Conservation (phyloP, 2,888 invertebrate species). For the Conops quadrifasciatus region DNA sequence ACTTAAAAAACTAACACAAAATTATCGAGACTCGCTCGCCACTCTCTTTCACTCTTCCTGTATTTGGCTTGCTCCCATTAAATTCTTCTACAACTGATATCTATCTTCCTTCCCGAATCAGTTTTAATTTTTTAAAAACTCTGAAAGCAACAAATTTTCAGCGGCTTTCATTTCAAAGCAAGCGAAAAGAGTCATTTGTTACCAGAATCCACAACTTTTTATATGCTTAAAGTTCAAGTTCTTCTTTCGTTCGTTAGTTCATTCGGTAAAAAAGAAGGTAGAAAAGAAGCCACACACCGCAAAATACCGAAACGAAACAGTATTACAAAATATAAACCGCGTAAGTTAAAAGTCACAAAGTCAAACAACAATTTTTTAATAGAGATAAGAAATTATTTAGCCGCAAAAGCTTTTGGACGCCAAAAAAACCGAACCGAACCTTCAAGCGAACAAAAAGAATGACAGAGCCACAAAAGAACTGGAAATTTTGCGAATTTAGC, state of each 20-base stretch:
- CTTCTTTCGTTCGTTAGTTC: background rate
- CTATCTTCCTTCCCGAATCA: background rate
- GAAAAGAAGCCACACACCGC: background rate
- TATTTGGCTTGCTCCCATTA: background rate
- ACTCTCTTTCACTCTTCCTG: background rate
- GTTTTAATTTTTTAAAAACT: slow-evolving; percentile 5
- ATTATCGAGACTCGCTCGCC: background rate
- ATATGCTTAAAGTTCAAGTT: slow-evolving; percentile 1
- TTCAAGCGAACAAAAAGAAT: no score
- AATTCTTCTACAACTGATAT: background rate
- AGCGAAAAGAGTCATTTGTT: slow-evolving; percentile 18
- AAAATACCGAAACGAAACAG: slow-evolving; percentile 19
- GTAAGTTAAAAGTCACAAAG: background rate
- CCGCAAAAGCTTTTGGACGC: background rate
- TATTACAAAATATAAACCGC: background rate
- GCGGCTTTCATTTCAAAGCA: slow-evolving; percentile 10
- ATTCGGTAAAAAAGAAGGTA: background rate
- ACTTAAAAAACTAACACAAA: background rate
- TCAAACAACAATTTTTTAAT: slow-evolving; percentile 3
- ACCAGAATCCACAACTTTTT: background rate
- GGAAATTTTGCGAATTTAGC: no score
- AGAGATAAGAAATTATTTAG: slow-evolving; percentile 20
- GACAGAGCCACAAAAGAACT: no score
- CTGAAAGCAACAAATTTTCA: background rate
- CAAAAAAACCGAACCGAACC: no score